These are phyloP conservation scores for Telenomus remus DNA, from an alignment of 1,140 invertebrate genomes.

Conservation along the genomic window DNA sequence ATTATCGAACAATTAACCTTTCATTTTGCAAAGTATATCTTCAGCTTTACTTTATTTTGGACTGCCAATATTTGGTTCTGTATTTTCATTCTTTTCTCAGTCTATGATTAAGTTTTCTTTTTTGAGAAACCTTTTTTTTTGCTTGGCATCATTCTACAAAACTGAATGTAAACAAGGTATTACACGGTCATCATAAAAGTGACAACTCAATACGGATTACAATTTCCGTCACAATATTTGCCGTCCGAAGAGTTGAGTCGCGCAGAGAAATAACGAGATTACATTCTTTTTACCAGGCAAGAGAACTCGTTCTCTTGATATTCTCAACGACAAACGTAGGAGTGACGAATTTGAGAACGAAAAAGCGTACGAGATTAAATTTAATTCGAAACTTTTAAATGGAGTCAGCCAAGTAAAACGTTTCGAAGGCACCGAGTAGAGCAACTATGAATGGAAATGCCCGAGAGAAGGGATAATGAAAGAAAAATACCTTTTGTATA, in stretches of 20 bases:
- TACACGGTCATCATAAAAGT: not conserved
- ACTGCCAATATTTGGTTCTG: no score
- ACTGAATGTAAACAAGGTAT: not conserved
- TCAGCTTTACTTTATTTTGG: no score
- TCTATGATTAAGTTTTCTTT: no score
- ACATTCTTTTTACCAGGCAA: not conserved
- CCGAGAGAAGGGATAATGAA: slow-evolving; percentile 34
- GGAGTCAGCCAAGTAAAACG: slow-evolving; percentile 45
- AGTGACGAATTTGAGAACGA: slow-evolving; percentile 21
- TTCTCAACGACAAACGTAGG: slow-evolving; percentile 26
- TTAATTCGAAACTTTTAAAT: slow-evolving; percentile 38
- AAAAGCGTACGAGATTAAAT: slow-evolving; percentile 37
- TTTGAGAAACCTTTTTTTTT: not conserved
- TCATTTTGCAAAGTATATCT: no score
- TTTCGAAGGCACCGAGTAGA: slow-evolving; percentile 20
- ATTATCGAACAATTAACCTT: no score
- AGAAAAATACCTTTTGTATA: slow-evolving; percentile 34
- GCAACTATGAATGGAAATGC: slow-evolving; percentile 41
- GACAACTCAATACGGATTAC: not conserved
- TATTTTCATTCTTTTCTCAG: no score
- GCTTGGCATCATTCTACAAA: not conserved
- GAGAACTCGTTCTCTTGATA: slow-evolving; percentile 25
- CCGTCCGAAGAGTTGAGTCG: not conserved
- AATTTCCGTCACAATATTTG: not conserved
- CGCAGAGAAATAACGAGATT: slow-evolving; percentile 35